A percentile compares a stretch with the other conserved stretches of the same genome.
Conservation (phyloP, 2,888 invertebrate species). For the Ennomos fuscantarius region DNA sequence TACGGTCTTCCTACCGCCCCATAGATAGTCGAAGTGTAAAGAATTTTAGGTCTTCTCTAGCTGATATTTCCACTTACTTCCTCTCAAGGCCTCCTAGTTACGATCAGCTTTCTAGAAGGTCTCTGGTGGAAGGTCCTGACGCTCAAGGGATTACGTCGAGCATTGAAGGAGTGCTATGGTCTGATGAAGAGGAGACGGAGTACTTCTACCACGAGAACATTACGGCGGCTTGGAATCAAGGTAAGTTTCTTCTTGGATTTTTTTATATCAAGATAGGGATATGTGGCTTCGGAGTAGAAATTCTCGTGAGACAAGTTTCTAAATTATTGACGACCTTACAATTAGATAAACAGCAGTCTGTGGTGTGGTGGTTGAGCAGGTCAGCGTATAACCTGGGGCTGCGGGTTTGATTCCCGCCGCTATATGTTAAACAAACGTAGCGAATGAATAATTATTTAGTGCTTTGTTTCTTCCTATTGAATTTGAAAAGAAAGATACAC, state of each 20-base stretch:
- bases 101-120: constrained; percentile 76
- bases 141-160: constrained; percentile 76
- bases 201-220: constrained; percentile 82
- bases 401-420: no score
- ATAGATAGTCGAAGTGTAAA: constrained; percentile 78
- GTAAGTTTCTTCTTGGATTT: constrained; percentile 50
- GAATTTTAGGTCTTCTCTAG: constrained; percentile 75
- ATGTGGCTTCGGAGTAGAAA: no score
- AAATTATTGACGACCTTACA: no score
- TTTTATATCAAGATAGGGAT: no score
- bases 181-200: constrained; percentile 82
- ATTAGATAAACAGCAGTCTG: no score
- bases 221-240: constrained; percentile 80
- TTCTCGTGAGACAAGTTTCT: no score
- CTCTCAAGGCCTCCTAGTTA: constrained; percentile 77
- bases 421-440: no score
- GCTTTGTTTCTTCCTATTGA: no score
- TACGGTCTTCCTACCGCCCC: constrained; percentile 66
- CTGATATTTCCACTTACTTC: constrained; percentile 67
- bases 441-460: no score
- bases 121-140: constrained; percentile 71
- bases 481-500: no score
- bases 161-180: constrained; percentile 82
- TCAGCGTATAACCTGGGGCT: no score
- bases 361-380: no score